A percentile compares a stretch with the other conserved stretches of the same genome.
phyloP scores from a whole-genome alignment of 2,888 invertebrate species.

The Drosophila birchii region DNA sequence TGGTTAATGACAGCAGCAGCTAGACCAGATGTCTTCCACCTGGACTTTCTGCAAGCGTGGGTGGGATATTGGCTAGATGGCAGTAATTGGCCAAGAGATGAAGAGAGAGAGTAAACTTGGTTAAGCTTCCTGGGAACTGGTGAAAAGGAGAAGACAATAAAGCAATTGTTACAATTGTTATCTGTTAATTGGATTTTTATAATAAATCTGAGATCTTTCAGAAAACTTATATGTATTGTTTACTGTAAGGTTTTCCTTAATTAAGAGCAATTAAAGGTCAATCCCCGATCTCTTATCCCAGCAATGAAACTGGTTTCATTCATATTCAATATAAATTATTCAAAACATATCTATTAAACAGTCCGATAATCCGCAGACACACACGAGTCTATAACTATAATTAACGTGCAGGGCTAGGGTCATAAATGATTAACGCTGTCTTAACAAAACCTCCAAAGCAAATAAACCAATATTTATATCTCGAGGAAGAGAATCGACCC shows the following conservation, averaged over 20 bases:
- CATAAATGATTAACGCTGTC: constrained; percentile 72
- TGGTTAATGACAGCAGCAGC: constrained; percentile 6
- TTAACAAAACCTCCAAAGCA: constrained; percentile 58
- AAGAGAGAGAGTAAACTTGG: neutral
- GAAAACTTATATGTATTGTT: neutral
- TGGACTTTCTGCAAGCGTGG: constrained; percentile 21
- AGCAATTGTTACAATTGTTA: neutral
- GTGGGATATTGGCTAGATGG: constrained; percentile 21
- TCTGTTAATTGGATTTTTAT: neutral
- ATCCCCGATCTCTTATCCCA: constrained; percentile 12
- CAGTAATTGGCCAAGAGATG: constrained; percentile 9
- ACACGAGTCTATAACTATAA: constrained; percentile 69
- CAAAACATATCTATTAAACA: constrained; percentile 71
- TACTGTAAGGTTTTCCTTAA: neutral
- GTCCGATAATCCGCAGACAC: constrained; percentile 34
- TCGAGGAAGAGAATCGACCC: constrained; percentile 9
- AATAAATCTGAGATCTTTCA: neutral
- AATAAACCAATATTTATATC: constrained; percentile 40
- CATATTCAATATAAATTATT: constrained; percentile 22
- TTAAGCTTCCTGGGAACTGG: neutral
- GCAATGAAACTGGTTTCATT: constrained; percentile 61
- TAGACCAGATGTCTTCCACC: constrained; percentile 32
- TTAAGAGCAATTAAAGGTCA: constrained; percentile 48
- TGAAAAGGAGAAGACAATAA: neutral
- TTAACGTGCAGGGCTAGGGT: constrained; percentile 57